phyloP scores from a whole-genome alignment of 2,888 invertebrate species.

The Ramazzottius varieornatus region DNA sequence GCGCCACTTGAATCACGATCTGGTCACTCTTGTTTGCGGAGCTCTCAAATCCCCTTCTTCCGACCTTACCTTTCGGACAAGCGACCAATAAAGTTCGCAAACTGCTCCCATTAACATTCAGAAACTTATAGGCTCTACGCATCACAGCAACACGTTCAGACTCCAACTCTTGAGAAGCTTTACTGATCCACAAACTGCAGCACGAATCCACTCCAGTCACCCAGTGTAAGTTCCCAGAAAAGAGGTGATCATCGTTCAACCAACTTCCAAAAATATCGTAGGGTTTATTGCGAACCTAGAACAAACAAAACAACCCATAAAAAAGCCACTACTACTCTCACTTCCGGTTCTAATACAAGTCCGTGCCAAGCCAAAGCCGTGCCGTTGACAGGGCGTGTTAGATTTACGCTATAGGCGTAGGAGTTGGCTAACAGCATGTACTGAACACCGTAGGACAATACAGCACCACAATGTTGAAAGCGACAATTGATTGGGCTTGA shows the following conservation, averaged over 20 bases:
- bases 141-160: slow-evolving; percentile 51
- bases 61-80: neutral
- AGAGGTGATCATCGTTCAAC: slow-evolving; percentile 50
- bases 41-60: too few relatives aligned
- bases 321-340: too few relatives aligned
- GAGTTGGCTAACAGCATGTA: too few relatives aligned
- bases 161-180: slow-evolving; percentile 49
- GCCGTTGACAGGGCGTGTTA: too few relatives aligned
- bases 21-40: too few relatives aligned
- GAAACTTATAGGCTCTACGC: slow-evolving; percentile 39
- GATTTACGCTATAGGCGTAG: too few relatives aligned
- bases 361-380: too few relatives aligned
- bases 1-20: too few relatives aligned
- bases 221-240: slow-evolving; percentile 56
- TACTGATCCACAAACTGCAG: slow-evolving; percentile 34
- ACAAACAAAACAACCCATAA: too few relatives aligned
- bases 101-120: slow-evolving; percentile 48
- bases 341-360: too few relatives aligned
- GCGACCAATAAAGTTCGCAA: slow-evolving; percentile 49
- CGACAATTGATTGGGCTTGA: slow-evolving; percentile 17
- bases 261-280: slow-evolving; percentile 70
- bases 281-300: slow-evolving; percentile 42
- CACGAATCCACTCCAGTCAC: slow-evolving; percentile 39
- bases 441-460: too few relatives aligned
- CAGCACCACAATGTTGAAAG: too few relatives aligned